A percentile compares a stretch with the other conserved stretches of the same genome.
These are phyloP conservation scores for Mnemiopsis leidyi DNA, from an alignment of 37 sponge, comb jelly and placozoan genomes.

Conservation along the genomic window DNA sequence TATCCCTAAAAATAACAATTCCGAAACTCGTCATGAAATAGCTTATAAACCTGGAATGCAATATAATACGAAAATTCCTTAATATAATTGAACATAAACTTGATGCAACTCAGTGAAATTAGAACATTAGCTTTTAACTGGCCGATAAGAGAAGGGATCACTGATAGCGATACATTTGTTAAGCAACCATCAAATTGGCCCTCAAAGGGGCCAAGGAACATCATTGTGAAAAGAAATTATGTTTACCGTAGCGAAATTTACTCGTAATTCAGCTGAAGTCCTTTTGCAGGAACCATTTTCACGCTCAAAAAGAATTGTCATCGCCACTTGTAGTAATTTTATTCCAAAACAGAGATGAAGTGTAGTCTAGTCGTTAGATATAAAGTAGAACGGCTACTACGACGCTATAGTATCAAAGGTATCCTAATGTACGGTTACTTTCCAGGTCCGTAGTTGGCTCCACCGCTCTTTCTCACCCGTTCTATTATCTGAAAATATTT, in stretches of 20 bases:
- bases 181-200: too few relatives aligned
- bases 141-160: too few relatives aligned
- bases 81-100: background rate
- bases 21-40: background rate
- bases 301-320: background rate
- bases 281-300: background rate
- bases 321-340: background rate
- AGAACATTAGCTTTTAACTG: background rate
- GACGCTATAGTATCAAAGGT: background rate
- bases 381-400: background rate
- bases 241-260: too few relatives aligned
- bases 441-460: conserved; percentile 90
- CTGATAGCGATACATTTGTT: too few relatives aligned
- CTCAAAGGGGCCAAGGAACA: too few relatives aligned
- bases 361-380: background rate
- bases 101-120: background rate
- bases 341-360: background rate
- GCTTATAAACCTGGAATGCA: background rate
- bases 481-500: conserved; percentile 66
- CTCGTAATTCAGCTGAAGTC: too few relatives aligned
- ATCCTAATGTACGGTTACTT: conserved; percentile 62
- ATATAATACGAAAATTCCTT: background rate
- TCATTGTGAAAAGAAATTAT: too few relatives aligned
- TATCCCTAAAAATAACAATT: background rate
- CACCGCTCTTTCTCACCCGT: conserved; percentile 78